A percentile compares a stretch with the other conserved stretches of the same genome.
phyloP scores from a whole-genome alignment of 2,888 invertebrate genomes.

The Agrotis clavis region DNA sequence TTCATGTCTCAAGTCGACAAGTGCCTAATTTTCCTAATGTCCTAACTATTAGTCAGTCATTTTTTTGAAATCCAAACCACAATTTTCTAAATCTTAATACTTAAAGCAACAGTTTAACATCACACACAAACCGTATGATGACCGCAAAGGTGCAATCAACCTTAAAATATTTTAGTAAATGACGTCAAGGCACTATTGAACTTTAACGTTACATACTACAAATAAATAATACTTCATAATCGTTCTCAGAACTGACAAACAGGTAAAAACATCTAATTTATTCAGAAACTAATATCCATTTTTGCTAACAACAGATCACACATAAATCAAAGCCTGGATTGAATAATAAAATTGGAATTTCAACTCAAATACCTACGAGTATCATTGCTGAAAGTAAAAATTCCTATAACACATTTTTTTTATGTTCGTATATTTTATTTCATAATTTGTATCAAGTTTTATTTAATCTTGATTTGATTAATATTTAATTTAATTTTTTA shows the following conservation, averaged over 20 bases:
- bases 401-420: not conserved
- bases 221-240: constrained; percentile 25
- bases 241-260: constrained; percentile 28
- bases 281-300: constrained; percentile 3
- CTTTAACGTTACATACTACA: constrained; percentile 11
- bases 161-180: not conserved
- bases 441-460: no score
- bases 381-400: not conserved
- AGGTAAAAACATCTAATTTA: constrained; percentile 41
- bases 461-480: no score
- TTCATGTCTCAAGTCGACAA: no score
- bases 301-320: not conserved
- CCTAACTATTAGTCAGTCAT: no score
- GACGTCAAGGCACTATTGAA: constrained; percentile 19
- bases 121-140: not conserved
- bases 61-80: not conserved
- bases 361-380: not conserved
- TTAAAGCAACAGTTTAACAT: not conserved
- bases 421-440: not conserved
- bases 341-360: not conserved
- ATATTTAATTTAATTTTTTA: no score
- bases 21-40: no score
- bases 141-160: not conserved
- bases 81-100: not conserved
- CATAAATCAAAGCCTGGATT: not conserved